Percentiles rank a stretch among this genome's conserved stretches.
phyloP scores from a whole-genome alignment of 2,888 invertebrate species.

The Parochlus steinenii region DNA sequence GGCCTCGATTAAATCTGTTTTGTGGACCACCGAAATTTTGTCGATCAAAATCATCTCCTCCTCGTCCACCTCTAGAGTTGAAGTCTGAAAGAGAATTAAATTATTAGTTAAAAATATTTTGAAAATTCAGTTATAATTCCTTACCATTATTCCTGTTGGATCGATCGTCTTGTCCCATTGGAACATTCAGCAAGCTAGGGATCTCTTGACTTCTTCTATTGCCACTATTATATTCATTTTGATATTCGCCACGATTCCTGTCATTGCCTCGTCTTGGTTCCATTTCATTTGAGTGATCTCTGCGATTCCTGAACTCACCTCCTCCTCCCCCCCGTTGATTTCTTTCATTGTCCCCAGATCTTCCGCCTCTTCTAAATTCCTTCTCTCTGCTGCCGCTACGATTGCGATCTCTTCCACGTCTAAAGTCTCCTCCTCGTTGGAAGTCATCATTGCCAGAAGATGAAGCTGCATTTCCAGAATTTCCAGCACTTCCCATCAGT shows the following conservation, averaged over 20 bases:
- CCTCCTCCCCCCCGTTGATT: conserved; percentile 19
- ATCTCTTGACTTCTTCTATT: conserved; percentile 20
- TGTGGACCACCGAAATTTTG: conserved; percentile 19
- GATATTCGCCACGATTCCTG: conserved; percentile 1
- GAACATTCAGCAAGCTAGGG: conserved; percentile 5
- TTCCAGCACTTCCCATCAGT: conserved; percentile 17
- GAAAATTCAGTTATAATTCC: no score
- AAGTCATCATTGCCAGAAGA: conserved; percentile 16
- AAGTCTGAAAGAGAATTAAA: conserved; percentile 18
- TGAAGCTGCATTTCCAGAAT: conserved; percentile 19
- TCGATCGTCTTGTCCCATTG: conserved; percentile 17
- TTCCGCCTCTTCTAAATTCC: conserved; percentile 19
- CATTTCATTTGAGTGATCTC: no score
- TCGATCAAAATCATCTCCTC: conserved; percentile 18
- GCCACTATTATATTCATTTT: conserved; percentile 19
- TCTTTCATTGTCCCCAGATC: conserved; percentile 19
- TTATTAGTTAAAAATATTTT: background rate
- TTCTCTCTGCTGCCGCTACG: conserved; percentile 17
- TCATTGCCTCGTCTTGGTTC: no score
- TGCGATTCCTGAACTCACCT: conserved; percentile 16
- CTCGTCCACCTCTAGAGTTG: conserved; percentile 14
- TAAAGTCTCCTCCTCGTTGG: conserved; percentile 14
- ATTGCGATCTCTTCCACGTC: conserved; percentile 15
- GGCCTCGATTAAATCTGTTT: conserved; percentile 14
- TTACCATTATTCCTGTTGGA: conserved; percentile 16